Conservation (phyloP, 2,113 vertebrate species). For the Jaculus jaculus region DNA sequence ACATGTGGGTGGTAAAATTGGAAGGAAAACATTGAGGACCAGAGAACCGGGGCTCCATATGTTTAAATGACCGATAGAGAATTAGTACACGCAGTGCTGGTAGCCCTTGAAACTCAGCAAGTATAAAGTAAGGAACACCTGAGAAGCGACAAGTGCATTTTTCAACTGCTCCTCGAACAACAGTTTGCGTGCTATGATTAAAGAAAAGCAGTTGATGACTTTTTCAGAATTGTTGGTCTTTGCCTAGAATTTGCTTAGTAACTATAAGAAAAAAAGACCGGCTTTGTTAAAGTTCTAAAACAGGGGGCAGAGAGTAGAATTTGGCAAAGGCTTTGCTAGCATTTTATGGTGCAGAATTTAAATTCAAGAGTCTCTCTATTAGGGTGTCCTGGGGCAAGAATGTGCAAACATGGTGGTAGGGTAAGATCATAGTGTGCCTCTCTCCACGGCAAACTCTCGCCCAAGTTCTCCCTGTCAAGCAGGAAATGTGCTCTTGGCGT, state of each 20-base stretch:
- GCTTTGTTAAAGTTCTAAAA: not conserved
- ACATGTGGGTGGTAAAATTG: not conserved
- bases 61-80: not conserved
- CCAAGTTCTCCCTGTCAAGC: not conserved
- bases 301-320: not conserved
- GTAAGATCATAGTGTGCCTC: too few species aligned
- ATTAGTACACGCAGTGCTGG: not conserved
- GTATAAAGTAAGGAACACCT: conserved; percentile 30
- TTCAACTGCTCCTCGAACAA: conserved; percentile 69
- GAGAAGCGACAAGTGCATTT: not conserved
- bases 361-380: not conserved
- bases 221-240: not conserved
- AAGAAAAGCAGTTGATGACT: conserved; percentile 36
- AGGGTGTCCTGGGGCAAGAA: not conserved
- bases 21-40: not conserved
- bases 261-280: not conserved
- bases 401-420: not conserved
- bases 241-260: not conserved
- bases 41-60: not conserved
- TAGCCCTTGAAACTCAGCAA: conserved; percentile 43
- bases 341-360: not conserved
- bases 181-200: conserved; percentile 43
- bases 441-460: not conserved
- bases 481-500: not conserved
- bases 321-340: not conserved